Base-by-base conservation (phyloP, 2,113 vertebrate genomes). In the Columba janthina region DNA sequence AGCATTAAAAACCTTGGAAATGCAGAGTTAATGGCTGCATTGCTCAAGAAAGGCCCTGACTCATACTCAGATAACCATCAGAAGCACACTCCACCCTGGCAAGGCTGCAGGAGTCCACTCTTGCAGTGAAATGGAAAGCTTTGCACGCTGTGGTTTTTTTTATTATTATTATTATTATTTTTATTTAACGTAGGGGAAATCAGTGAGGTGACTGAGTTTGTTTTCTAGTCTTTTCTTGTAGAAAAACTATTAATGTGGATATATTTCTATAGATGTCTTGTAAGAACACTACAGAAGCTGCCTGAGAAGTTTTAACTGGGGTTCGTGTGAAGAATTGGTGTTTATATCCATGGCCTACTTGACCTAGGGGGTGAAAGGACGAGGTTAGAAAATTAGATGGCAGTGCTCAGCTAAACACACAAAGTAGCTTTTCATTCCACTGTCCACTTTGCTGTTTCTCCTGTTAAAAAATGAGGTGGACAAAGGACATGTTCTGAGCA, bases 21-120 rank as follows among this genome's bases (percentile, higher is more conserved):
- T 61, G 86, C 73, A 85, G 64, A 91, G 73, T 90, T 92, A 85
- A 96, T 93, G 83, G 61, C 4, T 87, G 57, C 40, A 17, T 89
- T 75, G 58, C 88, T 79, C 61, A 88, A 90, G 88, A 89, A 72
- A 81, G 77, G 61, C 88, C 86, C 65, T 97, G 92, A 94, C 76
- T 95, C 91, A 94, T 0, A 0, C 76, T 89, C 70, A 46, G 94
- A 94, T 92, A 96, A 95, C 73, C 72, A 85, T 81, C 8, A 0
- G 56, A 87, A 86, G 17, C 5, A 36, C 36, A 38, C 83, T 96
- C 92, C 56, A 67, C 88, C 79, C 94, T 77, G 57, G 42, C 48
- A 86, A 61, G 70, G 61, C 73, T 57, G 26, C 50, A 25, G 15
- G 66, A 84, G 12, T 34, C 74, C 18, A 18, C 12, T 66, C 57